Evolutionary conservation across 2,797 vertebrate genomes (phyloP).

Genomic region (Menidia menidia): DNA sequence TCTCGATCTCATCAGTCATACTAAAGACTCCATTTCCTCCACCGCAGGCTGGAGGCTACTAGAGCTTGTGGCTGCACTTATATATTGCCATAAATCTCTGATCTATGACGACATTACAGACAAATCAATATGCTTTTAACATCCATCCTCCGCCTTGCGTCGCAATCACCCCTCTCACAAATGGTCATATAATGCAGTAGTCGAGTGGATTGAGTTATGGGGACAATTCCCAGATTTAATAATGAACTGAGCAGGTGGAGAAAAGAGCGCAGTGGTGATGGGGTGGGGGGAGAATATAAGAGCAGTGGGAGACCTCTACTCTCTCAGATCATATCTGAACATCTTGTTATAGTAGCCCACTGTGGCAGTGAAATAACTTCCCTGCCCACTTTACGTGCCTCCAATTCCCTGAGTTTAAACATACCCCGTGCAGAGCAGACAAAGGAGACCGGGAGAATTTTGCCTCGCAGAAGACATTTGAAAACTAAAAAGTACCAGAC

Average conservation of each 20-base stretch:
- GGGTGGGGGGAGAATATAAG: slow-evolving; percentile 61
- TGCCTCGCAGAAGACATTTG: slow-evolving; percentile 53
- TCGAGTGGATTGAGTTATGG: slow-evolving; percentile 80
- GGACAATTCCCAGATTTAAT: slow-evolving; percentile 87
- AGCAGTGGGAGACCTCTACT: slow-evolving; percentile 75
- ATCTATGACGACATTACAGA: slow-evolving; percentile 84
- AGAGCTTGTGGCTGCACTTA: slow-evolving; percentile 77
- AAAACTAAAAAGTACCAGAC: slow-evolving; percentile 62
- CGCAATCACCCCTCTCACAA: slow-evolving; percentile 78
- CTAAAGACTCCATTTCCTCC: slow-evolving; percentile 81
- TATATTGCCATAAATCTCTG: slow-evolving; percentile 81
- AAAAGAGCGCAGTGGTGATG: slow-evolving; percentile 39
- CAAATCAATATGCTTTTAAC: slow-evolving; percentile 89
- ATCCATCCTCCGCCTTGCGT: slow-evolving; percentile 80
- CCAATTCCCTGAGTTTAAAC: slow-evolving; percentile 55
- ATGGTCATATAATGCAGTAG: slow-evolving; percentile 83
- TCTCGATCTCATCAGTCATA: slow-evolving; percentile 81
- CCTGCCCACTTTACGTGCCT: slow-evolving; percentile 68
- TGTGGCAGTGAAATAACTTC: slow-evolving; percentile 79
- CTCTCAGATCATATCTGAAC: slow-evolving; percentile 83
- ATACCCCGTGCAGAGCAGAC: slow-evolving; percentile 29
- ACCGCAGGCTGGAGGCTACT: slow-evolving; percentile 72
- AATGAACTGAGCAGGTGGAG: slow-evolving; percentile 80
- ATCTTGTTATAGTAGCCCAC: slow-evolving; percentile 80
- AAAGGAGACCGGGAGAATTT: slow-evolving; percentile 30